Conservation (phyloP, 2,797 vertebrate genomes). For the Gouania willdenowi region DNA sequence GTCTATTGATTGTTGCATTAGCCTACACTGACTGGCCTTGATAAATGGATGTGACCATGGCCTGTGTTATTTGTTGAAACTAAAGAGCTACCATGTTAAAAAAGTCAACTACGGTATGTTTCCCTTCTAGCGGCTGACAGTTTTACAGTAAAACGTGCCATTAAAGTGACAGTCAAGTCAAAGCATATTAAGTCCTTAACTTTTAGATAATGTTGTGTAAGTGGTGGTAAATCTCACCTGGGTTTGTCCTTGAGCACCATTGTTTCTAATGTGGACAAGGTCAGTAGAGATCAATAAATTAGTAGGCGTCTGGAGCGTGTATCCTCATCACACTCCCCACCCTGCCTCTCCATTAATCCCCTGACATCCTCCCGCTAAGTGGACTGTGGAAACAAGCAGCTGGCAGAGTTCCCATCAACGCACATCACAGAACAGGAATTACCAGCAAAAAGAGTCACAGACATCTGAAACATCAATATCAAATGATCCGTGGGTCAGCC, state of each 20-base stretch:
- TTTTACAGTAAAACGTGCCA: constrained; percentile 35
- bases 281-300: constrained; percentile 58
- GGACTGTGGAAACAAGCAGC: constrained; percentile 56
- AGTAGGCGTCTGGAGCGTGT: constrained; percentile 26
- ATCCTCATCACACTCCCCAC: constrained; percentile 31
- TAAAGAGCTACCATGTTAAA: constrained; percentile 29
- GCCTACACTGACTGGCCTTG: constrained; percentile 28
- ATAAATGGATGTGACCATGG: constrained; percentile 49
- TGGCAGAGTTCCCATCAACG: constrained; percentile 62
- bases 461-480: constrained; percentile 43
- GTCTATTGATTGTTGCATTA: constrained; percentile 49
- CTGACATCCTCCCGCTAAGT: constrained; percentile 32
- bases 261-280: constrained; percentile 39
- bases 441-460: constrained; percentile 15
- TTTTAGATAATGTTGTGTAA: constrained; percentile 27
- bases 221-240: constrained; percentile 13
- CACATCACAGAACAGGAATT: constrained; percentile 30
- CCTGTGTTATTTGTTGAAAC: constrained; percentile 26
- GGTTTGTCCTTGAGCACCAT: constrained; percentile 30
- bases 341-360: constrained; percentile 3
- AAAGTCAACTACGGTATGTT: constrained; percentile 21
- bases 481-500: constrained; percentile 31
- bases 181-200: constrained; percentile 7
- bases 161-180: constrained; percentile 41
- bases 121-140: constrained; percentile 6